A percentile compares a stretch with the other conserved stretches of the same genome.
Conservation (phyloP, 2,888 invertebrate species). For the Laspeyria flexula region DNA sequence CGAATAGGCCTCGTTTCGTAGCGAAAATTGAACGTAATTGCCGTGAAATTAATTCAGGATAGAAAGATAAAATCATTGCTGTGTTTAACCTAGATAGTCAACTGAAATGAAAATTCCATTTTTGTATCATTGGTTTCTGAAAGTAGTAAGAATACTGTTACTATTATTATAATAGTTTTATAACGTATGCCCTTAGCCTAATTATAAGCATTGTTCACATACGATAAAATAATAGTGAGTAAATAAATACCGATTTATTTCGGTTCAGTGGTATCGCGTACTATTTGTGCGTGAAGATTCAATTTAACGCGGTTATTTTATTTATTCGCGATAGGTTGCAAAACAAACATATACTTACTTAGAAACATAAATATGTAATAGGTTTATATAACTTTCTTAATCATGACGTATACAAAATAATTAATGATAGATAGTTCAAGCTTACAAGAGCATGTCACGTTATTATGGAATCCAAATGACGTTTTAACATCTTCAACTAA, state of each 20-base stretch:
- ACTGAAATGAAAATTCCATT: neutral
- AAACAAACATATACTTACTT: neutral
- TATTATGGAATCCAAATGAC: no score
- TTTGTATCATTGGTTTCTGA: slow-evolving; percentile 1
- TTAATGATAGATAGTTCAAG: no score
- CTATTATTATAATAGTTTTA: neutral
- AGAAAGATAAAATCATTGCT: neutral
- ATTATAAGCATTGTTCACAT: slow-evolving; percentile 41
- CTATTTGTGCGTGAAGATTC: slow-evolving; percentile 23
- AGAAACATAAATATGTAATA: neutral
- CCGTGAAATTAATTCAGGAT: slow-evolving; percentile 4
- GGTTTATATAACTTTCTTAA: no score
- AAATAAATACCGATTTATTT: slow-evolving; percentile 26
- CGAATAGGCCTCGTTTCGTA: slow-evolving; percentile 6
- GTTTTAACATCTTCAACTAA: no score
- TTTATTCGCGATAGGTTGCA: neutral
- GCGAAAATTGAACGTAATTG: slow-evolving; percentile 8
- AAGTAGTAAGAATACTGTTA: no score
- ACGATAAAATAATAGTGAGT: slow-evolving; percentile 34
- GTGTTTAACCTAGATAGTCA: neutral
- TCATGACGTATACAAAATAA: no score
- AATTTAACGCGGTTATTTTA: slow-evolving; percentile 21
- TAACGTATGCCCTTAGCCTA: slow-evolving; percentile 33
- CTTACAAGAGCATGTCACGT: no score
- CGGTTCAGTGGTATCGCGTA: slow-evolving; percentile 13